Percentiles rank a stretch among this genome's conserved stretches.
Conservation (phyloP, 2,113 vertebrate genomes). For the Chlorodrepanis virens region DNA sequence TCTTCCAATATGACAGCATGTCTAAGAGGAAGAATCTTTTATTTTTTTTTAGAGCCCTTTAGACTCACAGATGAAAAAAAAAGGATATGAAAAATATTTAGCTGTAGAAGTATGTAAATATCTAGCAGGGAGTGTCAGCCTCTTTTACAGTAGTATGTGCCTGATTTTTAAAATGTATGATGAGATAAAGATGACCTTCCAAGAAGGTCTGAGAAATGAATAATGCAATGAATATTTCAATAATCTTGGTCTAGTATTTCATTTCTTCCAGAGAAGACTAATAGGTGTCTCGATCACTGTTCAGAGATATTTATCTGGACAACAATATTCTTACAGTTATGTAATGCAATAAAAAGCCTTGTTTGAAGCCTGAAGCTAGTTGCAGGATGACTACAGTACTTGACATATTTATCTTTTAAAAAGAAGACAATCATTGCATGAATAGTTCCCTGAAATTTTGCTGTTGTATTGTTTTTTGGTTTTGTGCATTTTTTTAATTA, state of each 20-base stretch:
- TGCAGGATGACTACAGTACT: neutral
- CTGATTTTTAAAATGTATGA: neutral
- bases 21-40: neutral
- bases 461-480: too few species aligned
- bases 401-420: neutral
- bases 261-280: neutral
- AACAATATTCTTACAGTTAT: neutral
- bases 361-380: neutral
- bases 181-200: neutral
- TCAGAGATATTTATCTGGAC: neutral
- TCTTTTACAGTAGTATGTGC: neutral
- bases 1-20: neutral
- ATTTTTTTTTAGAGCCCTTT: neutral
- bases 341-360: neutral
- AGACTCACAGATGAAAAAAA: neutral
- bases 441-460: neutral
- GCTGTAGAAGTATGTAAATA: neutral
- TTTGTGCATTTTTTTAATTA: neutral
- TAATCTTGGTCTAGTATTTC: neutral
- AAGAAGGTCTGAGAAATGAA: neutral
- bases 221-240: neutral
- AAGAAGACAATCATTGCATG: neutral
- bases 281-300: neutral
- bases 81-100: neutral
- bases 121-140: neutral